Evolutionary conservation across 1,140 invertebrate species (phyloP), one percentile per base, ranked within the genome.

Genomic region (Drepana arcuata): DNA sequence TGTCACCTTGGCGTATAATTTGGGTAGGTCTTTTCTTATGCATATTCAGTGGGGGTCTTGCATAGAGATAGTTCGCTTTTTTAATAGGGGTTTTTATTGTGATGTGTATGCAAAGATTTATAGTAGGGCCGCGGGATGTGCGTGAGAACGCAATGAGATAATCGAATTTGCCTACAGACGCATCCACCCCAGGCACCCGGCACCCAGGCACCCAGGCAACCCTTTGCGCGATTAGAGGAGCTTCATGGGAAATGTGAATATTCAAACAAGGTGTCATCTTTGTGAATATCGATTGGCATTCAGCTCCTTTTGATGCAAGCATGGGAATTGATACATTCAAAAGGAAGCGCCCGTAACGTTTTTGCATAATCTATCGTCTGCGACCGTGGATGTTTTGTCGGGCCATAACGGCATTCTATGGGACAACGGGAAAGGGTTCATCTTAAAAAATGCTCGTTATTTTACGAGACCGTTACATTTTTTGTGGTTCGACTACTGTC

Each of bases 181-280:
- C 56, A 69, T 72, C 71, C 56, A 61, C 66, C 61, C 67, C 53
- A 55, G n/a, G n/a, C n/a, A n/a, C n/a, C n/a, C n/a, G n/a, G n/a
- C n/a, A n/a, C n/a, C n/a, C n/a, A n/a, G n/a, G n/a, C n/a, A n/a
- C n/a, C n/a, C n/a, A n/a, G 36, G 50, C 41, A 73, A 73, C 69
- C 70, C 70, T 72, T 79, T 68, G 41, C 64, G 67, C 61, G 61
- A 63, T 65, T 58, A 51, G 54, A 68, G 50, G 56, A 57, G 46
- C 46, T 49, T 60, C 74, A 70, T 79, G 77, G 74, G 74, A 81
- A 78, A 69, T 65, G 68, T 65, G 69, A 68, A 77, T 78, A 82
- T 82, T 82, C 77, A 82, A 82, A 82, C 72, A 82, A 82, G 77
- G 73, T 82, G 74, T 77, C 77, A 82, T 82, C 77, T 63, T 55